Conservation (phyloP, 2,797 vertebrate species). For the Neostethus bicornis region DNA sequence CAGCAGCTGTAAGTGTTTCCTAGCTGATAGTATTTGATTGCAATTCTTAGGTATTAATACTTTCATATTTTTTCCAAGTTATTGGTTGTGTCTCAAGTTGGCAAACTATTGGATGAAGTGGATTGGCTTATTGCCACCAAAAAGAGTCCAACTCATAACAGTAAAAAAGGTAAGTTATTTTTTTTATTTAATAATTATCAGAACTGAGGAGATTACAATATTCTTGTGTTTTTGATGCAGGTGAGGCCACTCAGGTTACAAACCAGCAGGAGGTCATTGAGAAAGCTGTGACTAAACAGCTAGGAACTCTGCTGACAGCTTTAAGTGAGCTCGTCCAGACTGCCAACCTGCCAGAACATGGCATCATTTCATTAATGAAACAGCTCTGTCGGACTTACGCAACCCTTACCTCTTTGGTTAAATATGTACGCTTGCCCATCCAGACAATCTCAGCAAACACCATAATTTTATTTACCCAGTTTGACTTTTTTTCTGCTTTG, state of each 20-base stretch:
- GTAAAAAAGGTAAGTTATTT: slow-evolving; percentile 71
- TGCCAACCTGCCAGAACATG: slow-evolving; percentile 86
- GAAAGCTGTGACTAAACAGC: slow-evolving; percentile 90
- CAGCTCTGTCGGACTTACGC: slow-evolving; percentile 89
- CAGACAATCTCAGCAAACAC: neutral
- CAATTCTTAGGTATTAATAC: neutral
- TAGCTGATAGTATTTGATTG: neutral
- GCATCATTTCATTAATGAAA: slow-evolving; percentile 87
- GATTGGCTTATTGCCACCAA: slow-evolving; percentile 93
- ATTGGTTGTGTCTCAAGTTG: slow-evolving; percentile 87
- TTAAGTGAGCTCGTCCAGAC: slow-evolving; percentile 95
- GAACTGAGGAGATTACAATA: neutral
- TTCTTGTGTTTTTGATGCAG: slow-evolving; percentile 46
- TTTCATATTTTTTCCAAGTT: slow-evolving; percentile 75
- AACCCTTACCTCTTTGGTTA: slow-evolving; percentile 90
- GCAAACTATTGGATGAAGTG: slow-evolving; percentile 92
- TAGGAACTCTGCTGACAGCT: slow-evolving; percentile 90
- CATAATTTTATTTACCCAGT: neutral
- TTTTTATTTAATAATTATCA: slow-evolving; percentile 2
- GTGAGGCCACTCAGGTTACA: slow-evolving; percentile 69
- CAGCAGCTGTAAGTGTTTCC: slow-evolving; percentile 84
- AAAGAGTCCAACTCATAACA: slow-evolving; percentile 80
- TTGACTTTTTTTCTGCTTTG: slow-evolving; percentile 1
- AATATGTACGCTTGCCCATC: slow-evolving; percentile 90
- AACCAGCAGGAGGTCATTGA: slow-evolving; percentile 81